Base-by-base conservation (phyloP, 1,140 invertebrate genomes). In the Drosophila sp. region DNA sequence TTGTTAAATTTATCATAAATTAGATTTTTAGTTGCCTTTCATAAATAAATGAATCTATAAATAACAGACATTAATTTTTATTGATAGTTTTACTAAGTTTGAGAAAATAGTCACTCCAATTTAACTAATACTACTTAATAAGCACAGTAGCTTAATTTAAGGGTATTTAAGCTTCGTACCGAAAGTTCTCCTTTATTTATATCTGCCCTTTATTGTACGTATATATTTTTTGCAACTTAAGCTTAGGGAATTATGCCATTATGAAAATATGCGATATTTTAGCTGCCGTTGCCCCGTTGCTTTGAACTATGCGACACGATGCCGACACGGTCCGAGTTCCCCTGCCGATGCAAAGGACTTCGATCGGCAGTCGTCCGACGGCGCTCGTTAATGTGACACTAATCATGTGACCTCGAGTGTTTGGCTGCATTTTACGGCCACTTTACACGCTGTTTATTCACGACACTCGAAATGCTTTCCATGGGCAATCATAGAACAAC, bases 361-460 rank as follows among this genome's bases (percentile, higher is more conserved):
- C 14, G 8, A 8, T 53, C 29, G 13, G 13, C 40, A 14, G 14
- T 41, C n/a, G 13, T 5, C 40, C 7, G 16, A 48, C 45, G 27
- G n/a, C 43, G 43, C 63, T 53, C 36, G 46, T 77, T 89, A 82
- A 89, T 70, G 79, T 89, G 83, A 89, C 82, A 89, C 78, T 87
- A 87, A 87, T 87, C 78, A 78, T 66, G 61, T 73, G 82, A 89
- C 82, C 82, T 82, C 83, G 79, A 82, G 78, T 89, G 83, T 80
- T 53, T 61, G 70, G 69, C 40, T 71, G 71, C 62, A 54, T 73
- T 79, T 73, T 80, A 84, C 76, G 80, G 64, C 43, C 77, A 77
- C 80, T 84, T 83, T 80, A 77, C 80, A 79, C 80, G 58, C 76
- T 79, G 80, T 84, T 82, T 82, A 61, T 77, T 65, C 65, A 79